Conservation (phyloP, 2,888 invertebrate species). For the Drosophila crucigera region DNA sequence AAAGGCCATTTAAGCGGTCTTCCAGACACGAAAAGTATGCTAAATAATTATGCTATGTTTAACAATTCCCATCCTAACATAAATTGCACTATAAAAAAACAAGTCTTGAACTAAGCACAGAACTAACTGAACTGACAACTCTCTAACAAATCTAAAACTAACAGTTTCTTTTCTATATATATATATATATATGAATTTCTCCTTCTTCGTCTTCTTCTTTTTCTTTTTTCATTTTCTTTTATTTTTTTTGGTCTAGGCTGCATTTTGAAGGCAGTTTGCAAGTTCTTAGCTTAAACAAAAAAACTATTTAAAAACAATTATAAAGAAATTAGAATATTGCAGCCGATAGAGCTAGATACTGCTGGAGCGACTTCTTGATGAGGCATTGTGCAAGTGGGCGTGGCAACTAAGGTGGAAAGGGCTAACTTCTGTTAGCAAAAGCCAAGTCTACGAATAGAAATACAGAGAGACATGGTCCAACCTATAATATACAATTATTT, state of each 20-base stretch:
- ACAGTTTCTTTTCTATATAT: constrained; percentile 20
- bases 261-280: constrained; percentile 65
- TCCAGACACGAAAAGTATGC: constrained; percentile 17
- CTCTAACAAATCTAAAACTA: constrained; percentile 39
- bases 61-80: constrained; percentile 37
- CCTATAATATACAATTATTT: background rate
- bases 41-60: constrained; percentile 24
- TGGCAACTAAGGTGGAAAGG: background rate
- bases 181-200: background rate
- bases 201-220: constrained; percentile 2
- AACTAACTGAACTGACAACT: constrained; percentile 41
- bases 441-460: background rate
- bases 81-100: constrained; percentile 58
- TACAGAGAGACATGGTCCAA: background rate
- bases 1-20: constrained; percentile 32
- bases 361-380: background rate
- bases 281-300: constrained; percentile 28
- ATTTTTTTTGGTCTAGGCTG: constrained; percentile 78
- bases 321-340: constrained; percentile 3
- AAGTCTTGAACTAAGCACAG: constrained; percentile 51
- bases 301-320: constrained; percentile 12
- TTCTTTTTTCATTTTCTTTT: constrained; percentile 7
- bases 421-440: background rate
- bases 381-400: background rate
- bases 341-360: background rate